These are phyloP conservation scores for Pimephales promelas DNA, from an alignment of 2,113 vertebrate genomes.

Conservation along the genomic window DNA sequence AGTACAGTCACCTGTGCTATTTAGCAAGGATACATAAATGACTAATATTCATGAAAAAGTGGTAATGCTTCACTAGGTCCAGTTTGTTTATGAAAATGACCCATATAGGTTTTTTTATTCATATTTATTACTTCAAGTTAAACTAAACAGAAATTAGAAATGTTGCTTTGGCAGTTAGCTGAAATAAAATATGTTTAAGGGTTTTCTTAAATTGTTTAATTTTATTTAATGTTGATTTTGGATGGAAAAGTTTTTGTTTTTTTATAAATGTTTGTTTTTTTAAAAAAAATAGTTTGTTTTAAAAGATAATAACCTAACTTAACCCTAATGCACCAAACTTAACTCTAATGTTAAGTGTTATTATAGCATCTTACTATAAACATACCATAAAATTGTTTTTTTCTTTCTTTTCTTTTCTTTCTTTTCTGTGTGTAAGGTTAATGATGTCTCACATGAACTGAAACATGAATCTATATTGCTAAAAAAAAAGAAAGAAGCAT, in stretches of 20 bases:
- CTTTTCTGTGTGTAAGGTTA: neutral
- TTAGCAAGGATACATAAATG: neutral
- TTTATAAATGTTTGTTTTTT: too few species aligned
- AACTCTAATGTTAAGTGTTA: neutral
- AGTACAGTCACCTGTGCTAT: neutral
- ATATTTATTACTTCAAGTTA: neutral
- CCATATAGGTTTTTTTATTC: neutral
- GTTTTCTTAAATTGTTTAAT: too few species aligned
- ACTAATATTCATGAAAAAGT: neutral
- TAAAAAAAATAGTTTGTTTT: neutral
- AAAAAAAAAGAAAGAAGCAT: neutral
- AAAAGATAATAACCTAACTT: neutral
- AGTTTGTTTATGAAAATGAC: neutral
- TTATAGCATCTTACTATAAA: neutral
- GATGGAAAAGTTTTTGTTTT: too few species aligned
- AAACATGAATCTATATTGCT: neutral
- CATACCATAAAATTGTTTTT: neutral
- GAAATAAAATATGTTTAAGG: too few species aligned
- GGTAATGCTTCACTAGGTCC: neutral
- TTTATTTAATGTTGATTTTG: too few species aligned
- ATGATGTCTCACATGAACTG: neutral
- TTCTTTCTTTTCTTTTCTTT: neutral
- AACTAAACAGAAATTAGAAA: neutral
- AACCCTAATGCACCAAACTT: neutral
- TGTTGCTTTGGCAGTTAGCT: neutral